A percentile compares a stretch with the other conserved stretches of the same genome.
Conservation (phyloP, 2,888 invertebrate genomes). For the Dynastes maya region DNA sequence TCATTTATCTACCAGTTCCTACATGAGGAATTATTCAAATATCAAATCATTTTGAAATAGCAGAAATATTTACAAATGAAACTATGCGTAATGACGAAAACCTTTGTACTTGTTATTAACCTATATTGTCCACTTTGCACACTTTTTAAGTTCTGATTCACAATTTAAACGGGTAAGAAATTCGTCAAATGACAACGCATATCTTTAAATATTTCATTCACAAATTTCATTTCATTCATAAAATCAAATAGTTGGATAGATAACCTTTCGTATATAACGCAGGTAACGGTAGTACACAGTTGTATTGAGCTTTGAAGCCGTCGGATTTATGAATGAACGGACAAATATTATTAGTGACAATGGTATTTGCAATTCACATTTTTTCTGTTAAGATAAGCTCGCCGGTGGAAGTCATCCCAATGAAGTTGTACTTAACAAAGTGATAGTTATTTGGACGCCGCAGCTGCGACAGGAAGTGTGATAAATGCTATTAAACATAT, state of each 20-base stretch:
- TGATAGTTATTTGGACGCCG: neutral
- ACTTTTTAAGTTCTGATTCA: too few species aligned
- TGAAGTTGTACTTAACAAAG: slow-evolving; percentile 5
- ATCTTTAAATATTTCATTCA: slow-evolving; percentile 32
- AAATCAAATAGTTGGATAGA: slow-evolving; percentile 16
- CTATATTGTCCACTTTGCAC: too few species aligned
- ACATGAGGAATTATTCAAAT: too few species aligned
- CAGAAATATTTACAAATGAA: too few species aligned
- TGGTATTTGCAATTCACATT: slow-evolving; percentile 15
- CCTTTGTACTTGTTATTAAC: too few species aligned
- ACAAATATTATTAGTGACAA: slow-evolving; percentile 2
- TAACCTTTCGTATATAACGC: neutral
- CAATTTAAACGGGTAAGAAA: too few species aligned
- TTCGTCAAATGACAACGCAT: neutral
- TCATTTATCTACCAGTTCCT: too few species aligned
- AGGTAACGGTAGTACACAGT: neutral
- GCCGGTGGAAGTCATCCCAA: neutral
- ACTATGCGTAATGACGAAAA: too few species aligned
- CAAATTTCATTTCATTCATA: slow-evolving; percentile 30
- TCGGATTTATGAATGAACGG: slow-evolving; percentile 21
- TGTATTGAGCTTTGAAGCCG: slow-evolving; percentile 13
- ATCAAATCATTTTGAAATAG: too few species aligned
- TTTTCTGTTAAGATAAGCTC: neutral
- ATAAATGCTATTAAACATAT: neutral
- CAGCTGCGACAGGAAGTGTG: neutral